Evolutionary conservation across 2,797 vertebrate species (phyloP), one percentile per base, ranked within the genome.

Genomic region (Discoglossus pictus): DNA sequence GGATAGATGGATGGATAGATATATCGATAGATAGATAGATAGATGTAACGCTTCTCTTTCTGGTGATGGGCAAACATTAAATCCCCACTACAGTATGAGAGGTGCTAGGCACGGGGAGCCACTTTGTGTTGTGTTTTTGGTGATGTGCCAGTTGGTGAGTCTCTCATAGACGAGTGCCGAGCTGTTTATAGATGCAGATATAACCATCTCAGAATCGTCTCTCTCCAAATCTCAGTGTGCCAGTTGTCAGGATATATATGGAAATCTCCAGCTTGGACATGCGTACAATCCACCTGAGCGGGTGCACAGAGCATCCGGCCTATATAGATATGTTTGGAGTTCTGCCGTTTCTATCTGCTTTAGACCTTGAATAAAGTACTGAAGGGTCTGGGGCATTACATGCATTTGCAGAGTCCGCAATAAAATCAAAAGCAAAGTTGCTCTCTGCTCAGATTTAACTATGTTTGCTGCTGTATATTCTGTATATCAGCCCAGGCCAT

Each of bases 71-170:
- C n/a, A n/a, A n/a, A 34, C 44, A 17, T 65, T 67, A 65, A 65
- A 59, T 24, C 46, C 38, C 31, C 55, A 55, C 24, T 5, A 24
- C 70, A 63, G 52, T 75, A 72, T 59, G 73, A 60, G 71, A 65
- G n/a, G n/a, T 0, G 0, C 47, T 71, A 56, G 72, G 51, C 73
- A 38, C 17, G 52, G 56, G 53, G 67, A 71, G 61, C 38, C 46
- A 18, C 16, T 67, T 59, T n/a, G 39, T 48, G 43, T 0, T 0
- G 27, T 9, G 4, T 47, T 75, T 13, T 58, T 56, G 31, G 36
- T 74, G 2, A 0, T 38, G 52, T 71, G 10, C 58, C 52, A 31
- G 20, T 59, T 52, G 27, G 18, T 69, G 7, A 59, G 25, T 50
- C 54, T 38, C 17, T 44, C 63, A 61, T 44, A 11, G 20, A 11